Evolutionary conservation across 2,888 invertebrate species (phyloP), one percentile per base, ranked within the genome.

Genomic region (Caenorhabditis macrosperma): DNA sequence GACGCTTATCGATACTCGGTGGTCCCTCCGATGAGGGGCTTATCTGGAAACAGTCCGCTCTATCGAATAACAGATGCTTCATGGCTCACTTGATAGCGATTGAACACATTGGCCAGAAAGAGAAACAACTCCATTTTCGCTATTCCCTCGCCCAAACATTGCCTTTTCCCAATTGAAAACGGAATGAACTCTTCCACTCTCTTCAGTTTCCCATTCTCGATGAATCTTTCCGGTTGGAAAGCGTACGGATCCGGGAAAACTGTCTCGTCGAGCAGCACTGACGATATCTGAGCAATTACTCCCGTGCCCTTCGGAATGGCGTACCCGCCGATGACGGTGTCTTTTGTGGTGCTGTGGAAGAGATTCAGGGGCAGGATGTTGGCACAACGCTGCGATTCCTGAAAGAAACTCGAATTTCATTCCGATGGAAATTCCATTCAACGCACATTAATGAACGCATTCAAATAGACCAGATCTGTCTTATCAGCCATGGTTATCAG

Each of bases 191-290:
- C 71, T 12, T 82, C 81, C 22, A 81, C 35, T 33, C 68, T 78
- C 33, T 80, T 85, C 22, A 84, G 24, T 50, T 84, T 82, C 12
- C 87, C 88, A 59, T 82, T 72, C 38, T 71, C 33, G 6, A 87
- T 57, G 35, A 78, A 81, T 33, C 82, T 35, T 2, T 81, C 78
- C 75, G 75, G 78, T 57, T 72, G 38, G 63, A 77, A 76, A 4
- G 28, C 52, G 28, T 74, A 41, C 1, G 69, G 74, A 20, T 72
- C 60, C 17, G 67, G 78, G 67, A 78, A 81, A 12, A 64, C 66
- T 10, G 50, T 69, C 30, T 81, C 81, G 50, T 81, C 78, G 7
- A 68, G 20, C 66, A 81, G 50, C 1, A 78, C 71, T 7, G 74
- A 64, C 10, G 63, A 57, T 24, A 81, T 78, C 48, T 81, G 81